Evolutionary conservation across 23 tunicate species (phyloP), one percentile per base, ranked within the genome.

Genomic region (Styela clava): DNA sequence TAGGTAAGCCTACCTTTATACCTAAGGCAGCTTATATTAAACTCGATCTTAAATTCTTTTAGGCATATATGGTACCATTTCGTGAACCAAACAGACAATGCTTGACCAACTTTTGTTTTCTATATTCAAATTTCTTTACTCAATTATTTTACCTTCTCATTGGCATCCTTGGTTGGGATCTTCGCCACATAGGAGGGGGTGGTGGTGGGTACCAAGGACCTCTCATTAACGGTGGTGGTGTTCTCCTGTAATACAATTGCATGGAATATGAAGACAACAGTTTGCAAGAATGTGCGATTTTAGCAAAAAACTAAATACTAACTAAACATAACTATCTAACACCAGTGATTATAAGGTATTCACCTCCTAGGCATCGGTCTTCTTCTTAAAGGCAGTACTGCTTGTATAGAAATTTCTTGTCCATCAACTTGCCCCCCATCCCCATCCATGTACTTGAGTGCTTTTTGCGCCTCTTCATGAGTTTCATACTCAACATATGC

Each of bases 371-470:
- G 86, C 33, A 25, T 61, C 31, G 78, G 61, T 31, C 97, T 69
- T 19, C 87, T 74, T 24, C 86, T 73, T 19, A 91, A 64, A 20
- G 91, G 97, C 44, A 92, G 74, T 44, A 92, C 97, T 7, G 88
- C 67, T 36, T 86, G 91, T 0, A 92, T 68, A 21, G 83, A n/a
- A 25, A 92, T 78, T 29, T 91, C 92, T 69, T 95, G 99, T 0
- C 99, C 99, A 81, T 95, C 99, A 65, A 95, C 69, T 68, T 95
- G 99, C 9, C 96, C 99, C 1, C 96, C 96, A n/a, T n/a, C n/a
- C n/a, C n/a, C n/a, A 61, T 95, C 88, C 99, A 95, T 95, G 84
- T 78, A 90, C 62, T 94, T 94, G 64, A 86, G 32, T 26, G 99
- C 96, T 69, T 95, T 95, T 24, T 90, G 92, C 0, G 99, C 99